Evolutionary conservation across 2,113 vertebrate genomes (phyloP), one percentile per base, ranked within the genome.

Genomic region (Pipa parva): DNA sequence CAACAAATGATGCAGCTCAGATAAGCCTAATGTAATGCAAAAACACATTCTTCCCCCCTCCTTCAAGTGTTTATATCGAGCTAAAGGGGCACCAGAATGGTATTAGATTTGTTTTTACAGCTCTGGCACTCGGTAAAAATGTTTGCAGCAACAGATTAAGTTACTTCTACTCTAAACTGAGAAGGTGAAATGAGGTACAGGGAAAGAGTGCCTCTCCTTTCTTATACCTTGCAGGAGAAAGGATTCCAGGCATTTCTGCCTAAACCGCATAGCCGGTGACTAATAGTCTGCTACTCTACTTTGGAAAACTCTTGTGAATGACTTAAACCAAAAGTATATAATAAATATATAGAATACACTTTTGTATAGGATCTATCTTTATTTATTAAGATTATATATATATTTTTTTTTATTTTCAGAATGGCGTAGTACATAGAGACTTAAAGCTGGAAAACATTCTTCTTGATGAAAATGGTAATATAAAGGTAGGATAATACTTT

Each of bases 361-460:
- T n/a, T 27, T 28, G 15, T 48, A 26, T 59, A n/a, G n/a, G 17
- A 37, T 24, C 13, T 27, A 39, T 28, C 17, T 18, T 36, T 29
- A 1, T 71, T 0, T 42, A n/a, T n/a, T n/a, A n/a, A n/a, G n/a
- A n/a, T n/a, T 63, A 64, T 63, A 6, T 21, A 45, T 7, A 45
- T 18, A 33, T 54, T 73, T 31, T 54, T 77, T 78, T 60, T 45
- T 78, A 65, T 1, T 90, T 89, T 73, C 87, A 98, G 94, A 98
- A 94, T 0, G 92, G 95, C 48, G 95, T 99, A 75, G 95, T 98
- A 76, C 97, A 99, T 85, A 88, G 97, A 80, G 97, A 99, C 82
- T 79, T 99, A 79, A 99, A 99, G 90, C 86, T 99, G 88, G 97
- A 99, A 89, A 99, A 98, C 64, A 96, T 99, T 79, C 90, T 99